Evolutionary conservation across 37 sponge, comb jelly and placozoan species (phyloP), one percentile per base, ranked within the genome.

Genomic region (Eunapius fragilis): DNA sequence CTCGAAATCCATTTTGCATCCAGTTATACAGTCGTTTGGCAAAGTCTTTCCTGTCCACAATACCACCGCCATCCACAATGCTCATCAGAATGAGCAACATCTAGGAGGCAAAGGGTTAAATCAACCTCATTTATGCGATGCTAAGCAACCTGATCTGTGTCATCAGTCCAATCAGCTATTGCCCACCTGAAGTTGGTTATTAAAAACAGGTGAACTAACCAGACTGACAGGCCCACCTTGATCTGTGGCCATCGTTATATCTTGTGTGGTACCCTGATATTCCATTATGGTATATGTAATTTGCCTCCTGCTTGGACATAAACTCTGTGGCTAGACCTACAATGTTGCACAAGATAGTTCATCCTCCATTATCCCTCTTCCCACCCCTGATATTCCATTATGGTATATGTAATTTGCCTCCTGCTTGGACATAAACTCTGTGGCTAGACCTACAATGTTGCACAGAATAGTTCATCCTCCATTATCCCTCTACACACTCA

Each of bases 291-390:
- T 97, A 97, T 0, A 47, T 34, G 19, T 74, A 25, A 38, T 45
- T 25, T 3, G 90, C 92, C 37, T 85, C 78, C 33, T 82, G 36
- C 69, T 90, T 81, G 45, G 70, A 70, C 87, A 97, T 87, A 83
- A 97, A 97, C 82, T 97, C 97, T 4, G 97, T 97, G 25, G 97
- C 91, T 31, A 97, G 85, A 68, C 97, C 97, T 95, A n/a, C 4
- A 45, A 45, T n/a, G n/a, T n/a, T n/a, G n/a, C n/a, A n/a, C n/a
- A n/a, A n/a, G n/a, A n/a, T n/a, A n/a, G n/a, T n/a, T n/a, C n/a
- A n/a, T n/a, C n/a, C n/a, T n/a, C n/a, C n/a, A n/a, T n/a, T n/a
- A n/a, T n/a, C n/a, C n/a, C n/a, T n/a, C n/a, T n/a, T n/a, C n/a
- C n/a, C n/a, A n/a, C n/a, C 2, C 76, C 50, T 26, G 84, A 82